These are phyloP conservation scores for Geopemphigus sp. DNA, from an alignment of 1,140 invertebrate species.

Conservation along the genomic window DNA sequence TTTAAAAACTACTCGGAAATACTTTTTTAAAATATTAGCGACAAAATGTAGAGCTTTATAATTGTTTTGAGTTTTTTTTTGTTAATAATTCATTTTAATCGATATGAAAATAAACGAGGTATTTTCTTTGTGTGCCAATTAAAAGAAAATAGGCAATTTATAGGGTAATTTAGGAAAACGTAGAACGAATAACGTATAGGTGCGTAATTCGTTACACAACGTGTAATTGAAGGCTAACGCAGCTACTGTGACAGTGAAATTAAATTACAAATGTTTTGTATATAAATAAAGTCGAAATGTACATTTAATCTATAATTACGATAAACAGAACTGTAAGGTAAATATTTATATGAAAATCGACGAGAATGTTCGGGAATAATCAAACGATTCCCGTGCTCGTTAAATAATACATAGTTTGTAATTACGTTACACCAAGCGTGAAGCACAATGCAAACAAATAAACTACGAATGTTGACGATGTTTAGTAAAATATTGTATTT, in stretches of 20 bases:
- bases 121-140: background rate
- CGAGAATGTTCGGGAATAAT: background rate
- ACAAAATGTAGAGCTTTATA: no score
- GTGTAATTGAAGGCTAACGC: conserved; percentile 17
- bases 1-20: no score
- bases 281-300: background rate
- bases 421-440: background rate
- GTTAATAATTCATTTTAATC: no score
- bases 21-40: no score
- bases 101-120: no score
- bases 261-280: conserved; percentile 6
- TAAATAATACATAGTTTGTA: background rate
- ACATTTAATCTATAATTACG: background rate
- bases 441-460: background rate
- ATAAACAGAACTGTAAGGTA: background rate
- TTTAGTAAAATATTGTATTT: no score
- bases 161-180: background rate
- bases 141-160: background rate
- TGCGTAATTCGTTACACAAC: conserved; percentile 19
- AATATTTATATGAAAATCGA: background rate
- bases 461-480: background rate
- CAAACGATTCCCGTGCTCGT: background rate
- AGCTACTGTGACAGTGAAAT: conserved; percentile 11
- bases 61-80: no score
- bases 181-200: background rate